Evolutionary conservation across 2,113 vertebrate genomes (phyloP), one percentile per base, ranked within the genome.

Genomic region (Nothoprocta perdicaria): DNA sequence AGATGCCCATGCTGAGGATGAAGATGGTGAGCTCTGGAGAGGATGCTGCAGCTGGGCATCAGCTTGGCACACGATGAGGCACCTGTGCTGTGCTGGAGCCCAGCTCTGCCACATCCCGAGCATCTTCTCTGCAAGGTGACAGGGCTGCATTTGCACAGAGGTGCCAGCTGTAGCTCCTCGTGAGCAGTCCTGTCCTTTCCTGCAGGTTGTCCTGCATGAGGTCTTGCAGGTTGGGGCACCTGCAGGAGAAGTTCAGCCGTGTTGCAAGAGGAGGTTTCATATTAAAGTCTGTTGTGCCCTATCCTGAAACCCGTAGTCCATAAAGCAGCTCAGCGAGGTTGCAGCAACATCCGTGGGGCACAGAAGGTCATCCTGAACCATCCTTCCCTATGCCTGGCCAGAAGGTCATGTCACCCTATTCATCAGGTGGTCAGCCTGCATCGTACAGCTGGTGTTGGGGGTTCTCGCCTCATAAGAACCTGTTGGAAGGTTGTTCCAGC

Each of bases 181-280:
- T 62, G 79, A 86, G 82, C n/a, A 93, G 82, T 92, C 12, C 11
- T 85, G 76, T 60, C 80, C 86, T 91, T 66, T 88, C 63, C 92
- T 88, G 72, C 55, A 12, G 87, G 88, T 88, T 43, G 4, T 6
- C 0, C 0, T 38, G 35, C 35, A 8, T 38, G 1, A 24, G 67
- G 27, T 16, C 0, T 8, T 68, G 83, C 80, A 67, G 91, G 68
- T 85, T 90, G 82, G 2, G 86, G 62, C 81, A 80, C 81, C 24
- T 0, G 0, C 72, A 43, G 4, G 83, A 43, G 58, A 76, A 50
- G 60, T 88, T 94, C 88, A 91, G 83, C 88, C 88, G 82, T 94
- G 83, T 62, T 50, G 55, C 66, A 80, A 93, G 6, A 71, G 27
- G 17, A 27, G 3, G 77, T 85, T 71, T 38, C 48, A 38, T 74